Evolutionary conservation across 2,888 invertebrate species (phyloP).

Genomic region (Tortricodes alternella): DNA sequence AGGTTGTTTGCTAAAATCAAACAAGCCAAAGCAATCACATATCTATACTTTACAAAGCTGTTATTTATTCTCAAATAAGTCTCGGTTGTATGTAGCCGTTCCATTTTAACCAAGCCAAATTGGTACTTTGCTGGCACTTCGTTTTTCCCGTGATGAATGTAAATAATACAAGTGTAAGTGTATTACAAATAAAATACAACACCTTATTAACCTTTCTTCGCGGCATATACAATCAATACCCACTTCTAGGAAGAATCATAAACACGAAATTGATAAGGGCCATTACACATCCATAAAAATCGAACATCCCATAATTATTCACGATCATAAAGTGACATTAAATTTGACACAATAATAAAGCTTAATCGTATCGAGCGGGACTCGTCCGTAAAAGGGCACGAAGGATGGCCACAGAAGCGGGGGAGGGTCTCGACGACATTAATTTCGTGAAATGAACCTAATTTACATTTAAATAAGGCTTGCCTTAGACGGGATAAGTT

Average conservation of each 20-base stretch:
- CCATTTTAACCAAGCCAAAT: too few species aligned
- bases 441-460: conserved; percentile 95
- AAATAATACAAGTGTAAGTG: too few species aligned
- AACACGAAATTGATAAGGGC: not conserved
- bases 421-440: conserved; percentile 87
- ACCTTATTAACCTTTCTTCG: not conserved
- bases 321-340: conserved; percentile 50
- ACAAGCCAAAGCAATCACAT: too few species aligned
- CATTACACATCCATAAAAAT: conserved; percentile 34
- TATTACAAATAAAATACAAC: not conserved
- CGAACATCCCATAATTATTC: conserved; percentile 38
- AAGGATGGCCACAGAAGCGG: conserved; percentile 62
- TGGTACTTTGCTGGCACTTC: too few species aligned
- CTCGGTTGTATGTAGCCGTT: too few species aligned
- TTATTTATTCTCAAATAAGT: too few species aligned
- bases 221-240: not conserved
- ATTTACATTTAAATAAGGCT: conserved; percentile 95
- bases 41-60: too few species aligned
- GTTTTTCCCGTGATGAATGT: too few species aligned
- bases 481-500: conserved; percentile 82
- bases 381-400: conserved; percentile 40
- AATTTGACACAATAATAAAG: conserved; percentile 56
- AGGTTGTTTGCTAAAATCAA: too few species aligned
- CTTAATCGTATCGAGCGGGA: conserved; percentile 41
- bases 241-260: conserved; percentile 4